Evolutionary conservation across 2,797 vertebrate species (phyloP), one percentile per base, ranked within the genome.

Genomic region (Mustela erminea): DNA sequence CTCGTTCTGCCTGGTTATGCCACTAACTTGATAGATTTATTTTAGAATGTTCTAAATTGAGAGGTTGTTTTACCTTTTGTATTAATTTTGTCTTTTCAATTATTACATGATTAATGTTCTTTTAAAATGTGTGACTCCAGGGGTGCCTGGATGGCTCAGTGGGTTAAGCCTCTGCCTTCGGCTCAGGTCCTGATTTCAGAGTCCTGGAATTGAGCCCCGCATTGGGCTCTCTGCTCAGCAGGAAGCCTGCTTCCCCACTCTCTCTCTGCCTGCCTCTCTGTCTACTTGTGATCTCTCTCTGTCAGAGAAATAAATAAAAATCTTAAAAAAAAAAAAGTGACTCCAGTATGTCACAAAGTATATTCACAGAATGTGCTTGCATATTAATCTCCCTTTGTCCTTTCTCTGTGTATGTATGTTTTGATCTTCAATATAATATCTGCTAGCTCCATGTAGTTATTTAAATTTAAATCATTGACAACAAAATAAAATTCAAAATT

Each of bases 1-100:
- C 35, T 82, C 12, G 8, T 8, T 94, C 8, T 56, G 32, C 5
- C 82, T 82, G 2, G 3, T 81, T 75, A 41, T 60, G 7, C 56
- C 35, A 90, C 18, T 90, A 74, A 72, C 27, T 81, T 81, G 29
- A 85, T 82, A 78, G 64, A 41, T 60, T 81, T 84, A 3, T 91
- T 91, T 83, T 21, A 87, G 25, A 87, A 41, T 72, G 32, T 94
- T 87, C 87, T 52, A 87, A 75, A 75, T 52, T 91, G 14, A 64
- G 17, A 46, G 15, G 4, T 41, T 43, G 20, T 82, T 86, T 93
- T 64, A 17, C 43, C 66, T 43, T 72, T 92, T 66, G 23, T 23
- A 12, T 87, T 72, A n/a, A 87, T 87, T 83, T 88, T 83, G 5
- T 82, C 32, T 83, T 92, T 68, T 58, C 32, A 81, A n/a, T 74